Conservation (phyloP, 1,140 invertebrate genomes). For the Fopius arisanus region DNA sequence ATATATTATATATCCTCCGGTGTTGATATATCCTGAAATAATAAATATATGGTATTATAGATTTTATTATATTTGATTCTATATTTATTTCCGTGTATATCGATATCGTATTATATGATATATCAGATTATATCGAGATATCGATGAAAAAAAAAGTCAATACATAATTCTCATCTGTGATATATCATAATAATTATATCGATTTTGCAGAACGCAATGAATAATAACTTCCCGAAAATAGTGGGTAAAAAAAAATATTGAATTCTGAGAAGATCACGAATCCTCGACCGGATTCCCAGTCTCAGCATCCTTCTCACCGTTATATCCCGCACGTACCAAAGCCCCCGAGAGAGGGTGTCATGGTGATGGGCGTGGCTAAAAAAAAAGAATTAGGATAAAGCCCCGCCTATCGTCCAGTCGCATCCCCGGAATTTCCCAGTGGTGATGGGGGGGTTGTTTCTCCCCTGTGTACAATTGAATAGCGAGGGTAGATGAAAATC, state of each 20-base stretch:
- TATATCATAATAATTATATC: no score
- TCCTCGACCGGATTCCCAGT: background rate
- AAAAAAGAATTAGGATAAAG: slow-evolving; percentile 13
- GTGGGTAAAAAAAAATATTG: background rate
- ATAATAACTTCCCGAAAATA: background rate
- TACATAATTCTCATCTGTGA: no score
- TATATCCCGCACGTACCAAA: background rate
- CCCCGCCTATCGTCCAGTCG: slow-evolving; percentile 35
- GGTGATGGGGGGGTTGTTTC: slow-evolving; percentile 24
- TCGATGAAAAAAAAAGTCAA: no score
- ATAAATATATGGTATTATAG: no score
- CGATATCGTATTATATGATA: no score
- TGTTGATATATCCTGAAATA: no score
- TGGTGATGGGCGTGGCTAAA: slow-evolving; percentile 29
- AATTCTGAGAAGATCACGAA: background rate
- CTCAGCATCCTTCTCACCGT: slow-evolving; percentile 12
- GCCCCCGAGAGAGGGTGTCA: background rate
- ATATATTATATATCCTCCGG: no score
- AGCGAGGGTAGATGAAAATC: background rate
- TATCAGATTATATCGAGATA: no score
- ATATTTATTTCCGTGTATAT: no score
- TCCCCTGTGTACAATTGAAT: background rate
- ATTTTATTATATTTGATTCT: no score
- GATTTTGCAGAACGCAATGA: no score
- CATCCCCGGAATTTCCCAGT: background rate